Base-by-base conservation (phyloP, 1,140 invertebrate genomes). In the Acromyrmex heyeri region DNA sequence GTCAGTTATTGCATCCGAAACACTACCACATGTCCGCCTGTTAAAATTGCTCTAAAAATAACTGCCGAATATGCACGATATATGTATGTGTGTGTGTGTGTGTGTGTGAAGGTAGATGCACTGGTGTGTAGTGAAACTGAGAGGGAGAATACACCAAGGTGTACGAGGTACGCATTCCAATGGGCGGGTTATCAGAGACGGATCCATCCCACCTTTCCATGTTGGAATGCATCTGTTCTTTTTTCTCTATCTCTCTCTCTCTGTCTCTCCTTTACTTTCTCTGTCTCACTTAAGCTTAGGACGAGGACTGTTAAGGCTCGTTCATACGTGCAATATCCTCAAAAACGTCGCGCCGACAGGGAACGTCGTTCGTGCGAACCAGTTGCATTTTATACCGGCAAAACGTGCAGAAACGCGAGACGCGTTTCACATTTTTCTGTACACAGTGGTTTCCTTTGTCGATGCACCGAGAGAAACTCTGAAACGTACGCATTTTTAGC, bases 111-210 rank as follows among this genome's bases (percentile, higher is more conserved):
- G 62, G 87, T 81, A 83, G 86, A 85, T 91, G 85, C 85, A 87
- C 70, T 91, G 64, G 77, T 89, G 78, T 87, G 72, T 86, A 79
- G 87, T 87, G 61, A 88, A 87, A 91, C 62, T 83, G 86, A 89
- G 89, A 92, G 90, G 90, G 83, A 90, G 88, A 85, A 91, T 90
- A 87, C 88, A 92, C 93, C 92, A 94, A 93, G 93, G 92, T 93
- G 93, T 92, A 93, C 93, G 92, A 92, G 92, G 93, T 94, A 93
- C 88, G 91, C 94, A 94, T 94, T 94, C 94, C 94, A 90, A 94
- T 93, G 93, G 92, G 91, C 92, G 93, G 93, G 91, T 94, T 94
- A 94, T 94, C 93, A 94, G 91, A 92, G 92, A 92, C 91, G 91
- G 92, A 94, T 94, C 91, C 93, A 93, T 93, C 92, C 94, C 91